Conservation (phyloP, 1,140 invertebrate species). For the Aphaenogaster ashmeadi region DNA sequence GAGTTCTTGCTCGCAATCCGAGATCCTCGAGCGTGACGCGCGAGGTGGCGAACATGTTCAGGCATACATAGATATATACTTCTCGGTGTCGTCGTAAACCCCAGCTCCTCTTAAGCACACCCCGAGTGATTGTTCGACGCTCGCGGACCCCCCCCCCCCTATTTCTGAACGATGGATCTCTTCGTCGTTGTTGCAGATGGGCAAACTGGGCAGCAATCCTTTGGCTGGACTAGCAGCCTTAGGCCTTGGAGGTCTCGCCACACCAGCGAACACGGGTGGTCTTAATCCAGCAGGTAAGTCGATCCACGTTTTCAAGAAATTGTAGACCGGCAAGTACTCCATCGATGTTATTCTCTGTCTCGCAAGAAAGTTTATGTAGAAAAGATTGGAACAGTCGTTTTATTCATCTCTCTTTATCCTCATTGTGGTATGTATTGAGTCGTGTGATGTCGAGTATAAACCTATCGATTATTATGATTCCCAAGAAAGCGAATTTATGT, state of each 20-base stretch:
- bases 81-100: constrained; percentile 72
- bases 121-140: constrained; percentile 29
- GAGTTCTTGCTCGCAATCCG: constrained; percentile 45
- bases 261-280: constrained; percentile 93
- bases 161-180: constrained; percentile 79
- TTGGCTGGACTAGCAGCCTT: constrained; percentile 94
- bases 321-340: background rate
- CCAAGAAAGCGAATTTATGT: background rate
- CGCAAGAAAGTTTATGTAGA: background rate
- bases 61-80: constrained; percentile 57
- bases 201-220: constrained; percentile 94
- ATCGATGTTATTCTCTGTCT: background rate
- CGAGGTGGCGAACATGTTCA: constrained; percentile 69
- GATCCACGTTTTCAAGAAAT: background rate
- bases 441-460: background rate
- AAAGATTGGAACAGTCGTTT: background rate
- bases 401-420: background rate
- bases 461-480: background rate
- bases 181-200: constrained; percentile 90
- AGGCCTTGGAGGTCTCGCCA: constrained; percentile 93
- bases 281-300: constrained; percentile 95
- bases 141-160: background rate
- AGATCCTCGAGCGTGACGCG: constrained; percentile 66
- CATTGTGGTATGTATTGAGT: background rate
- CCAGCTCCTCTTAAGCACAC: constrained; percentile 29